Percentiles rank a stretch among this genome's conserved stretches.
These are phyloP conservation scores for Coryphaenoides rupestris DNA, from an alignment of 2,113 vertebrate genomes.

Conservation along the genomic window DNA sequence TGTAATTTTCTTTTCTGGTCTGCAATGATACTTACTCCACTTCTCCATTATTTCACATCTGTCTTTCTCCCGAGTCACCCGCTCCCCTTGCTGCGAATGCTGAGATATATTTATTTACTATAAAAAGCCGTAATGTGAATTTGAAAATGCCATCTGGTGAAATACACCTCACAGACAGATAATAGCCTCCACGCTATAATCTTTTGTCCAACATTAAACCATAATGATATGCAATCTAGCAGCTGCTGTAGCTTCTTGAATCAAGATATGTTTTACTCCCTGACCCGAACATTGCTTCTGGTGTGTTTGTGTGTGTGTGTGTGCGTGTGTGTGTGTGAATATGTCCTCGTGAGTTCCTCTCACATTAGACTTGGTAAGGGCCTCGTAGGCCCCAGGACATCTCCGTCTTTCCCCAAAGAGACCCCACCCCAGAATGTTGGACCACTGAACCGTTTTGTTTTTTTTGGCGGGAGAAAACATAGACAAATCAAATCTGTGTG, in stretches of 20 bases:
- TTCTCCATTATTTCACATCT: constrained; percentile 29
- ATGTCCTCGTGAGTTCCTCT: too few relatives aligned
- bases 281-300: too few relatives aligned
- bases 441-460: neutral
- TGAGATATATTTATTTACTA: neutral
- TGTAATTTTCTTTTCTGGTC: neutral
- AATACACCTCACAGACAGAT: constrained; percentile 36
- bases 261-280: constrained; percentile 22
- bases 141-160: constrained; percentile 39
- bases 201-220: constrained; percentile 31
- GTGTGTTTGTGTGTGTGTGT: neutral
- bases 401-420: constrained; percentile 16
- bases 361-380: constrained; percentile 30
- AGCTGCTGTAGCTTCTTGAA: neutral
- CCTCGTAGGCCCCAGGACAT: constrained; percentile 21
- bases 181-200: constrained; percentile 22
- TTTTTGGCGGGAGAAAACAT: too few relatives aligned
- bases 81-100: neutral
- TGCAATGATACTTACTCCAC: constrained; percentile 5
- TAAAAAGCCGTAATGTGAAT: constrained; percentile 35
- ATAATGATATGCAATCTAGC: constrained; percentile 14
- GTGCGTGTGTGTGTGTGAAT: constrained; percentile 12
- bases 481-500: too few relatives aligned
- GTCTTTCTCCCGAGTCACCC: constrained; percentile 21
- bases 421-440: too few relatives aligned